Evolutionary conservation across 23 tunicate genomes (phyloP), one percentile per base, ranked within the genome.

Genomic region (Ciona savignyi): DNA sequence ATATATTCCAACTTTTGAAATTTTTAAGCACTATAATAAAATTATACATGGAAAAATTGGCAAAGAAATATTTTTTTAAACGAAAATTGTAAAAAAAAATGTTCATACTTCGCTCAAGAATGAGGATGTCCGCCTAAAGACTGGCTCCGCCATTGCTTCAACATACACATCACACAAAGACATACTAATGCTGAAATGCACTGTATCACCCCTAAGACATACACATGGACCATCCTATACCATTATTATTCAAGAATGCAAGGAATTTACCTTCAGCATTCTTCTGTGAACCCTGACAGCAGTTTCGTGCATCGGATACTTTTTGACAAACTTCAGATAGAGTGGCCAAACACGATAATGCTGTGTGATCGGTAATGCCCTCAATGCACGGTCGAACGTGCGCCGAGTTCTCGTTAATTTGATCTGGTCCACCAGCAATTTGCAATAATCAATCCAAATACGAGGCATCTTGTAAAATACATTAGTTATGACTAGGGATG

Each of bases 401-500:
- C 99, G 48, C 1, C 99, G 78, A 0, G 86, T 87, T 60, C 95
- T 65, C 30, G 99, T 82, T 27, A 94, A 35, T 64, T 75, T 77
- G 30, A 67, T 75, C 72, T 94, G 99, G 1, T 71, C 83, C 25
- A 87, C 89, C 25, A 94, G 82, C 32, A 82, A 75, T 35, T 94
- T 87, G 80, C 95, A 83, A 72, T 94, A 94, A 51, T 94, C 99
- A 34, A 94, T 94, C 99, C 99, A 94, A 33, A 94, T 94, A 22
- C 99, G 76, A 1, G 99, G 99, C 99, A 94, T 94, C 92, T 85
- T n/a, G n/a, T n/a, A n/a, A n/a, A n/a, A n/a, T n/a, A n/a, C n/a
- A n/a, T n/a, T n/a, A n/a, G n/a, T n/a, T n/a, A n/a, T n/a, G n/a
- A n/a, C n/a, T n/a, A n/a, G n/a, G n/a, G n/a, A n/a, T n/a, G n/a